phyloP scores from a whole-genome alignment of 2,797 vertebrate genomes.

The Manis pentadactyla region DNA sequence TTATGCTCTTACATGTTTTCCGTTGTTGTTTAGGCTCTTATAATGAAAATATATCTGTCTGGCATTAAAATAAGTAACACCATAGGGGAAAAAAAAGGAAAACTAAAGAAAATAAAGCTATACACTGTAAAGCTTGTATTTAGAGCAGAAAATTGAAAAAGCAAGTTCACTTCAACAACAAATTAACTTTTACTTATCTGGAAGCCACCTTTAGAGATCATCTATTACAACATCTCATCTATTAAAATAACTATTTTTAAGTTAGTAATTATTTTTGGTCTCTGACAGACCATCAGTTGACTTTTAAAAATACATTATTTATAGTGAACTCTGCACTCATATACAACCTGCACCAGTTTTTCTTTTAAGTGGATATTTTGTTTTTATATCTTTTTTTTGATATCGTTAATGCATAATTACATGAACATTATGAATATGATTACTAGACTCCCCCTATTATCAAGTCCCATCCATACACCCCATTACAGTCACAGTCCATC shows the following conservation, averaged over 20 bases:
- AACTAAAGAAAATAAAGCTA: neutral
- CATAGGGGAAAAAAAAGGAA: neutral
- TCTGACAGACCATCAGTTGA: neutral
- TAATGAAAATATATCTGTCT: neutral
- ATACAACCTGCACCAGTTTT: neutral
- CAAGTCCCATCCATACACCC: no score
- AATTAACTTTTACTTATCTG: neutral
- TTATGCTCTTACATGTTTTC: neutral
- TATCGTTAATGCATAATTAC: no score
- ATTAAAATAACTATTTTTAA: constrained; percentile 25
- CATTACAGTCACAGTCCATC: no score
- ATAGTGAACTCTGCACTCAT: neutral
- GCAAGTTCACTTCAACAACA: neutral
- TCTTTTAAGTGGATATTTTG: no score
- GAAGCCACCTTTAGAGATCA: neutral
- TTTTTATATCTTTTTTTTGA: no score
- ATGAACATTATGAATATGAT: no score
- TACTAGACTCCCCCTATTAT: no score
- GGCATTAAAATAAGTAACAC: neutral
- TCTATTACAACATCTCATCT: neutral
- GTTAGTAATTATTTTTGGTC: neutral
- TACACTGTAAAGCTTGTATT: neutral
- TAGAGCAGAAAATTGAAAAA: neutral
- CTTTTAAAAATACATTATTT: neutral
- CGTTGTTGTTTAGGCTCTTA: neutral